Evolutionary conservation across 1,140 invertebrate species (phyloP).

Genomic region (Meloidogyne chitwoodi): DNA sequence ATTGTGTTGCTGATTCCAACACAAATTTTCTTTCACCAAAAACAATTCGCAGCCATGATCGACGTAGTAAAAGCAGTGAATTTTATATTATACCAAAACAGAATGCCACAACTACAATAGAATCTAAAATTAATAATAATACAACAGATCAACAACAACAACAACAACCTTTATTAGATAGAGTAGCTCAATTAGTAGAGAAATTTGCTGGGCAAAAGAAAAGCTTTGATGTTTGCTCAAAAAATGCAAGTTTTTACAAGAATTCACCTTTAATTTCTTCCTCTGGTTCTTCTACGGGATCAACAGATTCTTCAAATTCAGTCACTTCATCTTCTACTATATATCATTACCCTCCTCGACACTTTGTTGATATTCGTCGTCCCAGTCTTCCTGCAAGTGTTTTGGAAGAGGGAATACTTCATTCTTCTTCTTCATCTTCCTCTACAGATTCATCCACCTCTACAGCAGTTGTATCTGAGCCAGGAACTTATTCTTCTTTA

Average conservation of each 20-base stretch:
- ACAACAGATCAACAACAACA: not conserved
- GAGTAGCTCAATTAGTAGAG: not conserved
- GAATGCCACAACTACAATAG: not conserved
- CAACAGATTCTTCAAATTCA: not conserved
- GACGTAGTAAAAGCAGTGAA: not conserved
- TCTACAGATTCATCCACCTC: not conserved
- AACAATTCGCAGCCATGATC: not conserved
- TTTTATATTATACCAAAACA: not conserved
- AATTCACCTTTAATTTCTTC: not conserved
- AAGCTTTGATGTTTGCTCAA: not conserved
- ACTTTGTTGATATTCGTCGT: not conserved
- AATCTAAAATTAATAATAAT: not conserved
- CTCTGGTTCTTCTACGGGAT: not conserved
- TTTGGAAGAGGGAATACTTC: not conserved
- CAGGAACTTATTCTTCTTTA: not conserved
- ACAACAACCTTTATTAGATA: not conserved
- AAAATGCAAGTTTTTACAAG: not conserved
- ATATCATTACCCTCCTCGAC: not conserved
- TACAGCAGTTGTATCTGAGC: not conserved
- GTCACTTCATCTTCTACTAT: not conserved
- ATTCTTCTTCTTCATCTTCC: not conserved
- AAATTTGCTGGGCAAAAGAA: not conserved
- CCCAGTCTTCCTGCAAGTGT: not conserved
- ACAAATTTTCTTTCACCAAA: not conserved
- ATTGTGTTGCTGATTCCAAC: not conserved